Base-by-base conservation (phyloP, 2,888 invertebrate genomes). In the Chorisops tibialis region DNA sequence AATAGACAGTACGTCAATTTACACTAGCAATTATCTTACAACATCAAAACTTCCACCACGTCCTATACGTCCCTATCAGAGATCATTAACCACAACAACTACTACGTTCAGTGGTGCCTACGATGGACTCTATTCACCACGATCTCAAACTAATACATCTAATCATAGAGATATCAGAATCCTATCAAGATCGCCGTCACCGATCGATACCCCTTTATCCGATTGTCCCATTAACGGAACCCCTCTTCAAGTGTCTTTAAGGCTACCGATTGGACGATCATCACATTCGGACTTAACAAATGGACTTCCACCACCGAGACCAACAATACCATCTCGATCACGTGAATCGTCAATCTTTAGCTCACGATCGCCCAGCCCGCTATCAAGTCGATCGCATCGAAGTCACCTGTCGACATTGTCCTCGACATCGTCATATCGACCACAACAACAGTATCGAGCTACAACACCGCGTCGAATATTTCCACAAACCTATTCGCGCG, bases 381-480 rank as follows among this genome's bases (percentile, higher is more conserved):
- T 79, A 22, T 56, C 56, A 16, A 68, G 69, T 9, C 21, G 48
- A 73, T 68, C 77, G 3, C 45, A 71, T 18, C 68, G 69, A 30
- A 72, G 71, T 48, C 67, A 63, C 59, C 63, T 68, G 49, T 74
- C 75, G 2, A 72, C 41, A 67, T 69, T 1, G 65, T 72, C 19
- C 65, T 68, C 5, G 49, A 22, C 21, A 50, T 63, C 21, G 35
- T 60, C 14, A 24, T 62, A 16, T 45, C 64, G 66, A 14, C 61
- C 63, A 41, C 65, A 64, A 70, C 69, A 24, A 71, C 38, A 54
- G 38, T 9, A 49, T 68, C 65, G 67, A 76, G 62, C 67, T 60
- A 72, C 76, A 35, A 73, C 76, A 4, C 87, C 88, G 4, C 80
- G 89, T 66, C 82, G 89, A 69, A 79, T 84, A 68, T 89, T 85